Conservation (phyloP, 2,113 vertebrate species). For the Tychaedon coryphoeus region DNA sequence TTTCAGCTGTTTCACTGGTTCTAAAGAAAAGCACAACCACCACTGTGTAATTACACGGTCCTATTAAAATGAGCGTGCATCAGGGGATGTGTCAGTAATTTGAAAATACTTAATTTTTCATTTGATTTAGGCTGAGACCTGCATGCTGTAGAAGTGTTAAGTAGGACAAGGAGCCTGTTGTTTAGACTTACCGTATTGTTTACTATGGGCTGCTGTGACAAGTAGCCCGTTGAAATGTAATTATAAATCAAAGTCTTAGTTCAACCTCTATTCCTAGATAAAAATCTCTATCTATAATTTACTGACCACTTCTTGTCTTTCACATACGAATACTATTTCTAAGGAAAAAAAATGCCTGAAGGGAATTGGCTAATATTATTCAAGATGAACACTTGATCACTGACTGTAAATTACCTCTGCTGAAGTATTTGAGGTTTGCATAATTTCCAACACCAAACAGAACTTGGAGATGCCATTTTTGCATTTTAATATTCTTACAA, state of each 20-base stretch:
- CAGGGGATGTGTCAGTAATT: background rate
- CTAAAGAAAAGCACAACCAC: background rate
- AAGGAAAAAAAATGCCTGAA: slow-evolving; percentile 52
- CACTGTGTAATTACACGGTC: background rate
- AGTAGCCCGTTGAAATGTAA: slow-evolving; percentile 55
- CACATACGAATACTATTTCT: slow-evolving; percentile 51
- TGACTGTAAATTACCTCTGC: slow-evolving; percentile 20
- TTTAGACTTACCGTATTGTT: background rate
- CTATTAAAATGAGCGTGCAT: background rate
- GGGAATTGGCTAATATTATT: slow-evolving; percentile 41
- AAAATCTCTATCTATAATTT: slow-evolving; percentile 54
- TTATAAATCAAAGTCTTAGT: slow-evolving; percentile 34
- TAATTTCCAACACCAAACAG: background rate
- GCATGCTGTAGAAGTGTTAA: background rate
- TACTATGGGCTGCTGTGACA: slow-evolving; percentile 30
- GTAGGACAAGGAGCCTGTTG: background rate
- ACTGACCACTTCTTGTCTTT: slow-evolving; percentile 40
- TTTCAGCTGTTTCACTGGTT: background rate
- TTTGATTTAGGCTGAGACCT: background rate
- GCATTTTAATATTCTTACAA: background rate
- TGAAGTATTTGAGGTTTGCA: slow-evolving; percentile 36
- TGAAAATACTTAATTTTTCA: background rate
- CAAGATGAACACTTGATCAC: slow-evolving; percentile 28
- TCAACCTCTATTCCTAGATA: slow-evolving; percentile 21
- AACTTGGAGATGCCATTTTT: background rate